Base-by-base conservation (phyloP, 2,888 invertebrate species). In the Hyalella azteca region DNA sequence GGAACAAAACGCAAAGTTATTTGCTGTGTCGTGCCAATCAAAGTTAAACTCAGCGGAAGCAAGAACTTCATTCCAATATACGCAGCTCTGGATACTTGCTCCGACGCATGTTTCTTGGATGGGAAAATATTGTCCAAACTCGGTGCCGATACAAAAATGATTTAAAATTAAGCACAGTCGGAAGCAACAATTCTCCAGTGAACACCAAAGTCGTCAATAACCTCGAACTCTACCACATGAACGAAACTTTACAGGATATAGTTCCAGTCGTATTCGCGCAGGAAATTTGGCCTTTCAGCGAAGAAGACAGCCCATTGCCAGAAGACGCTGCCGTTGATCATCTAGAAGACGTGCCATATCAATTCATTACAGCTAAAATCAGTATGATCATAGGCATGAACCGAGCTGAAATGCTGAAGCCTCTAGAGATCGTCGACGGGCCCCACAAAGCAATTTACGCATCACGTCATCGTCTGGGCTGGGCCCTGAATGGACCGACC, bases 401-500 rank as follows among this genome's bases (percentile, higher is more conserved):
- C 15, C 9, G 9, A 15, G 11, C 45, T 11, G 45, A 45, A 15
- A 45, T 45, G 45, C 9, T 45, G 11, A 45, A 45, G 45, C 45
- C 45, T 15, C 15, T 45, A 15, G 11, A 45, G 45, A 45, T 45
- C 9, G 45, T 45, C 9, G 45, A 45, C 60, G 29, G 29, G 11
- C 60, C 60, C 9, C n/a, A 11, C 9, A 29, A 29, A 13, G 60
- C 26, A 59, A 9, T n/a, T 26, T 59, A 29, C n/a, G 60, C 60
- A 26, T 59, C 60, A 26, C 60, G 9, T 9, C 60, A 59, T 29
- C 22, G 29, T 9, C n/a, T 59, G n/a, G 60, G 60, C 13, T 59
- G 60, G 60, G 60, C 60, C n/a, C 60, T 59, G 9, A 59, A 59
- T 59, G 60, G 60, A 13, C 60, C 60, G 9, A 59, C n/a, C 29